phyloP scores from a whole-genome alignment of 1,140 invertebrate species.

The Marisa cornuarietis region DNA sequence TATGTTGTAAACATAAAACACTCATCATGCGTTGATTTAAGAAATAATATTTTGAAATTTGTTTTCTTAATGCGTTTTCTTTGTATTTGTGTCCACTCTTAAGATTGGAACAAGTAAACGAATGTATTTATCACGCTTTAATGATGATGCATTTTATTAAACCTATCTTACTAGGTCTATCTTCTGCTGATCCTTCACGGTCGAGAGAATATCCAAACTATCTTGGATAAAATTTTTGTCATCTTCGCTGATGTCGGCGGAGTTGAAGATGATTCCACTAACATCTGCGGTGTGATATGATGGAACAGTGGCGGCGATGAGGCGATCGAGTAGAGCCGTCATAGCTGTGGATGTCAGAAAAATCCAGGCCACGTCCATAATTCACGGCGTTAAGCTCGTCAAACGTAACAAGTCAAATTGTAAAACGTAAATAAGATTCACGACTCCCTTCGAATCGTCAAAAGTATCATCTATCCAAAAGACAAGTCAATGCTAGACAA shows the following conservation, averaged over 20 bases:
- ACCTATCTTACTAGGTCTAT: background rate
- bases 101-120: no score
- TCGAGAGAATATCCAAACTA: background rate
- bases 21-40: no score
- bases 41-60: no score
- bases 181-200: background rate
- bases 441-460: no score
- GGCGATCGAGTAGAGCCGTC: background rate
- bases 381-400: background rate
- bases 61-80: no score
- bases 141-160: background rate
- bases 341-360: background rate
- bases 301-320: background rate
- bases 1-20: no score
- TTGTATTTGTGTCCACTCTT: no score
- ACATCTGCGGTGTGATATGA: background rate
- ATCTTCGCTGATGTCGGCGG: background rate
- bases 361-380: no score
- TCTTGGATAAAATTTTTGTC: background rate
- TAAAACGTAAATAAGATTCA: background rate
- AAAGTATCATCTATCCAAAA: no score
- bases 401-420: background rate
- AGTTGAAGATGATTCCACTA: background rate
- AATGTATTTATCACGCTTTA: no score
- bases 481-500: no score